Evolutionary conservation across 2,888 invertebrate genomes (phyloP), one percentile per base, ranked within the genome.

Genomic region (Boloria euphrosyne): DNA sequence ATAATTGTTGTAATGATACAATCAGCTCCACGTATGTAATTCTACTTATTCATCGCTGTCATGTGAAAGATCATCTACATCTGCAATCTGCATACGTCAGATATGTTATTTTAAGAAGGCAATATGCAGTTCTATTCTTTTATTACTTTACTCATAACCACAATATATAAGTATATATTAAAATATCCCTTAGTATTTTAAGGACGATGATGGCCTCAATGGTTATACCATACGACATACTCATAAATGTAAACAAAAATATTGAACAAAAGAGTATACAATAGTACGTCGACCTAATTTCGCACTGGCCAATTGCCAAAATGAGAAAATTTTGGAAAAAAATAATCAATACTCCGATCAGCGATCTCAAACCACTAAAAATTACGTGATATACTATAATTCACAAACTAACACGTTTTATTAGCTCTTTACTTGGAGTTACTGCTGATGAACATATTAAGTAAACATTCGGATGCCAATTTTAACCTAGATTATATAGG

Each of bases 201-300:
- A 38, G 31, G 7, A 31, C 31, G 10, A 38, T 10, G 10, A 10
- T 59, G 13, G 3, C 16, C 27, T 58, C 17, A 17, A 38, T 55
- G 38, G n/a, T 3, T 43, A 57, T 3, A 22, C 18, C 18, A 55
- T 7, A 46, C 22, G 16, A 44, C 43, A 44, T 18, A 38, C 18
- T 55, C n/a, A 22, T n/a, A n/a, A 16, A 49, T 31, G 55, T 22
- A 57, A 57, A 57, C 55, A 57, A 57, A 44, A 57, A 22, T 57
- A 49, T 59, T 47, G 49, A 59, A 59, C 27, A 22, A 18, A n/a
- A n/a, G 44, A 46, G 46, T 46, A 57, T 46, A 16, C 49, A 57
- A 55, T 63, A 50, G 44, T 46, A 44, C 13, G 47, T 61, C 61
- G 61, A 58, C 62, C 58, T 53, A 67, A 58, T 67, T 67, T 67